Evolutionary conservation across 53 echinoderm and acorn worm genomes (phyloP), one percentile per base, ranked within the genome.

Genomic region (Echinometra lucunter): DNA sequence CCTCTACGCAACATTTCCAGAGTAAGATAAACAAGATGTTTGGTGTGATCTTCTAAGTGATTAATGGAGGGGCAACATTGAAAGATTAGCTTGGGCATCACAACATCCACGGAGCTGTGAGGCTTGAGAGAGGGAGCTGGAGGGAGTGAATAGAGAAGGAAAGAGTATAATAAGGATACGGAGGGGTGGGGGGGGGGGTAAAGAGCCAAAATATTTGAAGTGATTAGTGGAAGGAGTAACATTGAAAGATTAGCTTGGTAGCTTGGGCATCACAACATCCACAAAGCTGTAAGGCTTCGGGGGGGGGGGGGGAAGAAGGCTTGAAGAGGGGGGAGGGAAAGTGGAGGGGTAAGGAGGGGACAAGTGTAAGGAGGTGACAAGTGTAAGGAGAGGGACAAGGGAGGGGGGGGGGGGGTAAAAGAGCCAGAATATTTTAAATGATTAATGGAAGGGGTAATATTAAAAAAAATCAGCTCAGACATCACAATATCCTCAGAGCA

Each of bases 21-120:
- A 47, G 85, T 45, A 85, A 85, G 85, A 49, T 85, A 85, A 85
- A 85, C 85, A 85, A 85, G 85, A 85, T 85, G 85, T 85, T 85
- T 85, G 85, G 85, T 13, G 45, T 49, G 45, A 49, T 47, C 49
- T 49, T 85, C 49, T 47, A 85, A 85, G 85, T 85, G 85, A 85
- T 85, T 85, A 85, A 85, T 85, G 85, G 47, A 85, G 85, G 85
- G 85, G 28, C 18, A 85, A 85, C 85, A 47, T 53, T 85, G 85
- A 85, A 49, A 85, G 85, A 85, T 85, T 49, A 85, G 85, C 85
- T 15, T n/a, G 3, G 0, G 2, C 49, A 47, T 83, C 49, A 83
- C 27, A 83, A 27, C 49, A 47, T 7, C 83, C n/a, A 40, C 40
- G 19, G 4, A 40, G 38, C 40, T 40, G 75, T 75, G 4, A 18